Conservation (phyloP, 1,140 invertebrate species). For the Agrilus planipennis region DNA sequence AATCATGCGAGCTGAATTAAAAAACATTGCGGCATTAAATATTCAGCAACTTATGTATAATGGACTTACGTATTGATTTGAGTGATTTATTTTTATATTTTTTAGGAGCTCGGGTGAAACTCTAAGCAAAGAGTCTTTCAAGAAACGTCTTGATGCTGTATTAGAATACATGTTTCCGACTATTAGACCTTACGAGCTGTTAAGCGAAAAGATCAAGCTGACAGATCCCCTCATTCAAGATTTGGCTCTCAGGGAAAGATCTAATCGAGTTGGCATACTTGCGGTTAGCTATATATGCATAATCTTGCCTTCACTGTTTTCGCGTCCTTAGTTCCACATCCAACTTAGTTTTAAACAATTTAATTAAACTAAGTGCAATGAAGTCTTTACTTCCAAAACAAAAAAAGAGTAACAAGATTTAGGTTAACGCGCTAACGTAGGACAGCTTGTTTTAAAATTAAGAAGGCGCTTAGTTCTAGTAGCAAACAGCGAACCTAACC, state of each 20-base stretch:
- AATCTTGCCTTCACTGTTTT: too few relatives aligned
- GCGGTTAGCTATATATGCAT: conserved; percentile 17
- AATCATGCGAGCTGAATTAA: too few relatives aligned
- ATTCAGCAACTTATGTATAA: conserved; percentile 3
- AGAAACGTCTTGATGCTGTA: conserved; percentile 38
- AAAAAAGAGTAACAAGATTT: too few relatives aligned
- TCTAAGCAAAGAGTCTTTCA: conserved; percentile 42
- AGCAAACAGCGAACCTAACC: too few relatives aligned
- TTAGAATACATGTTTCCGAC: conserved; percentile 41
- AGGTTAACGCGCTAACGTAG: too few relatives aligned
- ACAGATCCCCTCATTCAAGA: conserved; percentile 48
- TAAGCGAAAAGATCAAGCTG: conserved; percentile 40
- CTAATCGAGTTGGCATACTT: conserved; percentile 39
- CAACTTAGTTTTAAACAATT: too few relatives aligned
- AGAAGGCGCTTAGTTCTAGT: too few relatives aligned
- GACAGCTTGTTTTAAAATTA: too few relatives aligned
- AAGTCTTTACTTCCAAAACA: too few relatives aligned
- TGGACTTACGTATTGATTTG: conserved; percentile 4
- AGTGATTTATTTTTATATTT: conserved; percentile 15
- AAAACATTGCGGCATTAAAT: too few relatives aligned
- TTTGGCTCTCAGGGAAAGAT: conserved; percentile 51
- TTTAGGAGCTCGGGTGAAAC: conserved; percentile 46
- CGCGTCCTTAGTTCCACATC: too few relatives aligned
- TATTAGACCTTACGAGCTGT: conserved; percentile 40
- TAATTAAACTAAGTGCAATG: too few relatives aligned